Percentiles rank a stretch among this genome's conserved stretches.
Evolutionary conservation across 2,888 invertebrate genomes (phyloP).

Genomic region (Acrobasis repandana): DNA sequence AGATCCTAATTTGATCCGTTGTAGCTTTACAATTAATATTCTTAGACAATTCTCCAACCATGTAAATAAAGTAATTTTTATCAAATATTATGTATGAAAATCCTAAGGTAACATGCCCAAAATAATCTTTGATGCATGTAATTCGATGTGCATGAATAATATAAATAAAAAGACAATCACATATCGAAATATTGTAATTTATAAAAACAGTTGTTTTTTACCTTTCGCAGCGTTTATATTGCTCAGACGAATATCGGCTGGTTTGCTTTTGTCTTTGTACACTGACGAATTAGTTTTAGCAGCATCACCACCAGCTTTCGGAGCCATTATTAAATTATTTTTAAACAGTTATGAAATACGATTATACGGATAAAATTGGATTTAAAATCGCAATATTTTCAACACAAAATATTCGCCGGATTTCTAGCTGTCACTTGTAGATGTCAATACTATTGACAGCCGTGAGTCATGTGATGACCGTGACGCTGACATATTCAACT

Average conservation of each 20-base stretch:
- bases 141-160: conserved; percentile 13
- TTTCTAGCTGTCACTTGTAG: not conserved
- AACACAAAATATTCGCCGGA: not conserved
- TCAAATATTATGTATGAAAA: not conserved
- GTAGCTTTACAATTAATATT: no score
- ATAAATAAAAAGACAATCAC: conserved; percentile 10
- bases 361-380: conserved; percentile 14
- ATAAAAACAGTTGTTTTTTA: conserved; percentile 59
- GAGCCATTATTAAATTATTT: conserved; percentile 52
- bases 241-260: conserved; percentile 95
- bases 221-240: conserved; percentile 99
- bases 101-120: not conserved
- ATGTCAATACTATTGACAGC: not conserved
- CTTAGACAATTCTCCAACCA: no score
- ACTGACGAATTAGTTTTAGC: conserved; percentile 80
- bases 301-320: conserved; percentile 76
- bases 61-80: no score
- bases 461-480: not conserved
- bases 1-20: no score
- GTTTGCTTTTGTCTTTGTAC: conserved; percentile 96
- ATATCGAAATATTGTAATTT: conserved; percentile 16
- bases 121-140: conserved; percentile 25
- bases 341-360: not conserved
- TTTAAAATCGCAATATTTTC: conserved; percentile 7
- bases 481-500: no score